Percentiles rank a stretch among this genome's conserved stretches.
Evolutionary conservation across 2,113 vertebrate genomes (phyloP).

Genomic region (Toxotes jaculatrix): DNA sequence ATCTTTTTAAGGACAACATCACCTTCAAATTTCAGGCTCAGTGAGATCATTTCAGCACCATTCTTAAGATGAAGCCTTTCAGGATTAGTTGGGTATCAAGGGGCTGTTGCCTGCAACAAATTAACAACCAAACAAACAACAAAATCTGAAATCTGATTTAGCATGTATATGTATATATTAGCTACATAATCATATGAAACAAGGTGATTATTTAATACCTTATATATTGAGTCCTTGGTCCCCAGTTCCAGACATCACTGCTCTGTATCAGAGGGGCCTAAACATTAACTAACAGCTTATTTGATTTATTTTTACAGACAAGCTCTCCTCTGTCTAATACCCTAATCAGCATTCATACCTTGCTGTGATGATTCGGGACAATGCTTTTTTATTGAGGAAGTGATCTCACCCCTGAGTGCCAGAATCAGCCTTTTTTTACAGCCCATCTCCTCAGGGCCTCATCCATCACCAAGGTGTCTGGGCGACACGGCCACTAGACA

Average conservation of each 20-base stretch:
- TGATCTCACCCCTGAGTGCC: constrained; percentile 82
- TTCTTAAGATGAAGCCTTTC: not conserved
- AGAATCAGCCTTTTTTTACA: constrained; percentile 83
- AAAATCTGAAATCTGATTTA: not conserved
- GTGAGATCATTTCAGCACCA: not conserved
- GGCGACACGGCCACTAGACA: constrained; percentile 69
- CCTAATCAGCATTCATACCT: constrained; percentile 84
- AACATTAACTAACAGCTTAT: constrained; percentile 68
- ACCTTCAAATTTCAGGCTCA: not conserved
- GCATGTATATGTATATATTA: not conserved
- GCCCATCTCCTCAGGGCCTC: constrained; percentile 75
- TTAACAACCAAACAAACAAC: not conserved
- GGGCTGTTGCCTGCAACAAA: not conserved
- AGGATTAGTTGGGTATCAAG: not conserved
- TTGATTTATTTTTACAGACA: constrained; percentile 75
- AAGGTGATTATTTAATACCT: constrained; percentile 5
- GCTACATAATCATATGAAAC: not conserved
- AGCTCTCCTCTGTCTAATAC: constrained; percentile 73
- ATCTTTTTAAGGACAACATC: not conserved
- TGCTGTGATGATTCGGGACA: constrained; percentile 75
- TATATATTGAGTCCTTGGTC: constrained; percentile 10
- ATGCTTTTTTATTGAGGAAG: constrained; percentile 81
- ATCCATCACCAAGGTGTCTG: constrained; percentile 78
- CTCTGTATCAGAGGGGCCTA: constrained; percentile 13
- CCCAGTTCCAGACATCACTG: constrained; percentile 6